These are phyloP conservation scores for Cenopis cana DNA, from an alignment of 2,888 invertebrate genomes.

Conservation along the genomic window DNA sequence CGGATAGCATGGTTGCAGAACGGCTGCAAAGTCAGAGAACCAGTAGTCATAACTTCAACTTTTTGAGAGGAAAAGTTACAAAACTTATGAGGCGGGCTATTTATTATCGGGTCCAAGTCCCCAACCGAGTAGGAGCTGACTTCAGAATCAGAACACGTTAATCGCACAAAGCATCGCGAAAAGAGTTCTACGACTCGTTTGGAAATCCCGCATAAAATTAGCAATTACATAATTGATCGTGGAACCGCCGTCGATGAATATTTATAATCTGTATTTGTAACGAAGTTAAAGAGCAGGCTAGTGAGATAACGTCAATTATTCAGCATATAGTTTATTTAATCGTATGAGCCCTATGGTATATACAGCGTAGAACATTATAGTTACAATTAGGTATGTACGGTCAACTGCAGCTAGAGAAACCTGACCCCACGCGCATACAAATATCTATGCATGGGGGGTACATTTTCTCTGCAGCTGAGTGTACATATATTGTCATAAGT, in stretches of 20 bases:
- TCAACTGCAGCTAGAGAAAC: too few species aligned
- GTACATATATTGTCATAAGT: too few species aligned
- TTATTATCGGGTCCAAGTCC: neutral
- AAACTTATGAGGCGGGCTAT: neutral
- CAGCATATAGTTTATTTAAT: too few species aligned
- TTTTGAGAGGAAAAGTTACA: neutral
- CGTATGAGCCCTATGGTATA: too few species aligned
- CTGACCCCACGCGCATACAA: too few species aligned
- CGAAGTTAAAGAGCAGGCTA: conserved; percentile 24
- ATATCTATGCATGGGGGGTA: too few species aligned
- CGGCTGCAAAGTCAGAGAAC: too few species aligned
- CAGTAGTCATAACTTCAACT: too few species aligned
- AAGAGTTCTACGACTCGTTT: conserved; percentile 19
- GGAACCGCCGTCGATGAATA: conserved; percentile 20
- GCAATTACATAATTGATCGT: conserved; percentile 37
- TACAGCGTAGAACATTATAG: too few species aligned
- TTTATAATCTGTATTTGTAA: conserved; percentile 21
- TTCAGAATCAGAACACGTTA: neutral
- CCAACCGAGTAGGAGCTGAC: neutral
- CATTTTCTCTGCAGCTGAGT: too few species aligned
- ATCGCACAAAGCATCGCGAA: conserved; percentile 19
- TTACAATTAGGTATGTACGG: too few species aligned
- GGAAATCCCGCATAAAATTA: conserved; percentile 42
- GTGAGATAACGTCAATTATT: conserved; percentile 18
- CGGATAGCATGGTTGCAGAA: too few species aligned